These are phyloP conservation scores for Aelia acuminata DNA, from an alignment of 2,888 invertebrate species.

Conservation along the genomic window DNA sequence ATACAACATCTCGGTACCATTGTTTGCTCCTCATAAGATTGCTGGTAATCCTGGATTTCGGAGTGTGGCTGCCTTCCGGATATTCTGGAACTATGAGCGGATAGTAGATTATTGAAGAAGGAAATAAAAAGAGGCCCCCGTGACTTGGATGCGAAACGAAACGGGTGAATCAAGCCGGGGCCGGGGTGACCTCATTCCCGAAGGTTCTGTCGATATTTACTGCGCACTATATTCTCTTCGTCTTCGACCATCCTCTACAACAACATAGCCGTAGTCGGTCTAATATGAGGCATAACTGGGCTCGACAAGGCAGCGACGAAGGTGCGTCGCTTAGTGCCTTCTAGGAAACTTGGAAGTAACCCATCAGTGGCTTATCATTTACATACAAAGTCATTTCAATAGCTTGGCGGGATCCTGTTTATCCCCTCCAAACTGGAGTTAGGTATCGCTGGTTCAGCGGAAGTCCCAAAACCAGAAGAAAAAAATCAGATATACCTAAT, in stretches of 20 bases:
- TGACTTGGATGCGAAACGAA: constrained; percentile 2
- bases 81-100: background rate
- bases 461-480: too few relatives aligned
- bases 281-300: background rate
- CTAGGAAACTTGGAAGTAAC: background rate
- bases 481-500: too few relatives aligned
- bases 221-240: constrained; percentile 45
- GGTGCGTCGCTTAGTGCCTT: too few relatives aligned
- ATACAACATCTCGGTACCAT: too few relatives aligned
- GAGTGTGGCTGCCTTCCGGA: background rate
- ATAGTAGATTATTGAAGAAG: background rate
- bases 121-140: constrained; percentile 26
- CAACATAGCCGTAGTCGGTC: background rate
- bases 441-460: too few relatives aligned
- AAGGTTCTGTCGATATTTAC: constrained; percentile 42
- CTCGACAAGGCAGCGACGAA: background rate
- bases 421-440: too few relatives aligned
- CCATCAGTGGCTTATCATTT: background rate
- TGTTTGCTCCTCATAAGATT: too few relatives aligned
- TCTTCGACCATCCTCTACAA: constrained; percentile 34
- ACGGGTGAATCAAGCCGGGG: constrained; percentile 40
- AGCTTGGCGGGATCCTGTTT: too few relatives aligned
- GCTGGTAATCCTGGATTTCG: background rate
- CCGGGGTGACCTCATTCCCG: constrained; percentile 43
- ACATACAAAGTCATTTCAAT: background rate